A percentile compares a stretch with the other conserved stretches of the same genome.
Conservation (phyloP, 2,888 invertebrate genomes). For the Syrphus vitripennis region DNA sequence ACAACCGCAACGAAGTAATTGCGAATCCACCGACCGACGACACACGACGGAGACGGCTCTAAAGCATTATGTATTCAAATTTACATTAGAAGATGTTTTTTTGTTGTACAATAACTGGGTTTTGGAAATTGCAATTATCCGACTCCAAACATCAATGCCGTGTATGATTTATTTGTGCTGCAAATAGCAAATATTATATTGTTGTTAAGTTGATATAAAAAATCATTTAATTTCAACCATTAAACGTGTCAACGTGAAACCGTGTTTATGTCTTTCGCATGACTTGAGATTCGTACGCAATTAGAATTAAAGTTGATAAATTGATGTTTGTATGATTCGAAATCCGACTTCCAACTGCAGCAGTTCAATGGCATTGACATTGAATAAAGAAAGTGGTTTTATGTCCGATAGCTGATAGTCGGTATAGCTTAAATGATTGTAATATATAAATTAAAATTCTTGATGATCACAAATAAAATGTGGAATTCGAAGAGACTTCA, state of each 20-base stretch:
- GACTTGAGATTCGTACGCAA: not conserved
- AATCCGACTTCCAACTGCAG: not conserved
- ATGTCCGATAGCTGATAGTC: not conserved
- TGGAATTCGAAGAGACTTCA: not conserved
- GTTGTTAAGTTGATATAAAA: not conserved
- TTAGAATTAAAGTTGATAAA: not conserved
- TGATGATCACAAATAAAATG: not conserved
- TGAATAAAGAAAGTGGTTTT: not conserved
- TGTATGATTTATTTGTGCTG: not conserved
- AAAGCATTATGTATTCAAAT: slow-evolving; percentile 34
- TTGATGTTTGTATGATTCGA: too few species aligned
- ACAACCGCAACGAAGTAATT: not conserved
- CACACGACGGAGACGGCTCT: too few species aligned
- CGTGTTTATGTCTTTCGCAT: not conserved
- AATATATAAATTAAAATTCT: not conserved
- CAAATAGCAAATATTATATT: not conserved
- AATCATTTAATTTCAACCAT: not conserved
- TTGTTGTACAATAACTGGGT: not conserved
- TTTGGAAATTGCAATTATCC: slow-evolving; percentile 1
- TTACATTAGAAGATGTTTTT: slow-evolving; percentile 4
- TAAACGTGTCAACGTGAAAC: not conserved
- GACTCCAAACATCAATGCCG: not conserved
- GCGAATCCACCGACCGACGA: too few species aligned
- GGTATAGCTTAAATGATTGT: not conserved
- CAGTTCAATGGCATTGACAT: not conserved